Conservation (phyloP, 2,888 invertebrate species). For the Oscheius sp. region DNA sequence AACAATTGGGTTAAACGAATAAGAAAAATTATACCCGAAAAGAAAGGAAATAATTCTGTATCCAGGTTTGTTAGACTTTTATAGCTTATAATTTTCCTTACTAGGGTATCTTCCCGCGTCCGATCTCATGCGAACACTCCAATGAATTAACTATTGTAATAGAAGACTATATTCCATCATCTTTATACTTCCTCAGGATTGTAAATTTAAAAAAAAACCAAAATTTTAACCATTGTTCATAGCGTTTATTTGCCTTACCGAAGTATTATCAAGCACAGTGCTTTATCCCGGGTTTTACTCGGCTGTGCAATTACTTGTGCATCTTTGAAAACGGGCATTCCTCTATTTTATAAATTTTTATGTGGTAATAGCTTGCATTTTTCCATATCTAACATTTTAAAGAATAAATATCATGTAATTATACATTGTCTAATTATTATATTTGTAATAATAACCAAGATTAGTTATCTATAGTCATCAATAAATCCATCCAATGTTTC, state of each 20-base stretch:
- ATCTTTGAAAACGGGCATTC: slow-evolving; percentile 8
- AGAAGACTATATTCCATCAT: not conserved
- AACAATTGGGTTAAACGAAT: slow-evolving; percentile 91
- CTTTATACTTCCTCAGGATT: not conserved
- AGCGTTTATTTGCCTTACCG: too few relatives aligned
- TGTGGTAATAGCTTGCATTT: not conserved
- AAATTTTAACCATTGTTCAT: not conserved
- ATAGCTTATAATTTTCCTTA: not conserved
- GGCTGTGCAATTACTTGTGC: not conserved
- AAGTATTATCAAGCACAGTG: too few relatives aligned
- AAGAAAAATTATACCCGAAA: slow-evolving; percentile 77
- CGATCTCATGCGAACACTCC: slow-evolving; percentile 30
- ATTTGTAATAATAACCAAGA: too few relatives aligned
- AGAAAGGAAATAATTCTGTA: slow-evolving; percentile 37
- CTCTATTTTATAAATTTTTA: not conserved
- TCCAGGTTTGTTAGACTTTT: slow-evolving; percentile 29
- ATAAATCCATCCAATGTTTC: not conserved
- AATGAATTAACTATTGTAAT: slow-evolving; percentile 1
- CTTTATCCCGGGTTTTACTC: too few relatives aligned
- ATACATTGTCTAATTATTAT: not conserved
- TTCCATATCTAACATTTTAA: not conserved
- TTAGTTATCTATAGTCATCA: too few relatives aligned
- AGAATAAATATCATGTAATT: not conserved
- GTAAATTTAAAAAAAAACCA: slow-evolving; percentile 7
- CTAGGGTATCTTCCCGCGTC: slow-evolving; percentile 38